Conservation (phyloP, 2,113 vertebrate genomes). For the Tragelaphus buxtoni region DNA sequence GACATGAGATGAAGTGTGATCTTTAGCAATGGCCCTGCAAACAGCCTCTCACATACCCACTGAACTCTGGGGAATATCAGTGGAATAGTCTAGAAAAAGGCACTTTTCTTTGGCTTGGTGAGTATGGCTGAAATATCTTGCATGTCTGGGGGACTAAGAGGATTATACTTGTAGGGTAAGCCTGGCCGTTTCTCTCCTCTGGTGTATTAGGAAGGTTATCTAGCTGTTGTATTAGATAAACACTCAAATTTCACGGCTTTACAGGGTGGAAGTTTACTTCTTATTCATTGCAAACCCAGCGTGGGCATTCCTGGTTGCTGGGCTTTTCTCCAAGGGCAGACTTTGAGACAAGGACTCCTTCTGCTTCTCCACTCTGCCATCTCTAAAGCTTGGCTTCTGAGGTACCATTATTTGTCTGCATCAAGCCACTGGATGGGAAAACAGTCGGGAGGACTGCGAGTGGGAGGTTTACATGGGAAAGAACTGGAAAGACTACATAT, state of each 20-base stretch:
- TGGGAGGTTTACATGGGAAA: not conserved
- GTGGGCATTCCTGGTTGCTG: not conserved
- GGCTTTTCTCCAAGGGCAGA: not conserved
- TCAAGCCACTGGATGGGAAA: not conserved
- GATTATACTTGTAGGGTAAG: not conserved
- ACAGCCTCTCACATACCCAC: constrained; percentile 37
- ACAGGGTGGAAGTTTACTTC: not conserved
- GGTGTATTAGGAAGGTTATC: not conserved
- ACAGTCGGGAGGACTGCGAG: not conserved
- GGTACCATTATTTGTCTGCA: not conserved
- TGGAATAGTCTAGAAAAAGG: constrained; percentile 13
- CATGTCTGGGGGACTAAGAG: not conserved
- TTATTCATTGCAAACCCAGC: not conserved
- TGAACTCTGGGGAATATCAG: constrained; percentile 26
- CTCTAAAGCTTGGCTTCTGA: not conserved
- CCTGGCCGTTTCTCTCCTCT: not conserved
- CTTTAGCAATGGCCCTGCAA: constrained; percentile 43
- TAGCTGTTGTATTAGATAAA: not conserved
- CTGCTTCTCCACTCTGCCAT: not conserved
- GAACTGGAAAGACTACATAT: not conserved
- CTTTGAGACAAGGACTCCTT: not conserved
- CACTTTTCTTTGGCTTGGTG: not conserved
- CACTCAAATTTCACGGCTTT: constrained; percentile 13
- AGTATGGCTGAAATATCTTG: not conserved
- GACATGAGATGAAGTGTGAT: constrained; percentile 45